Evolutionary conservation across 2,113 vertebrate genomes (phyloP).

Genomic region (Pseudopodoces humilis): DNA sequence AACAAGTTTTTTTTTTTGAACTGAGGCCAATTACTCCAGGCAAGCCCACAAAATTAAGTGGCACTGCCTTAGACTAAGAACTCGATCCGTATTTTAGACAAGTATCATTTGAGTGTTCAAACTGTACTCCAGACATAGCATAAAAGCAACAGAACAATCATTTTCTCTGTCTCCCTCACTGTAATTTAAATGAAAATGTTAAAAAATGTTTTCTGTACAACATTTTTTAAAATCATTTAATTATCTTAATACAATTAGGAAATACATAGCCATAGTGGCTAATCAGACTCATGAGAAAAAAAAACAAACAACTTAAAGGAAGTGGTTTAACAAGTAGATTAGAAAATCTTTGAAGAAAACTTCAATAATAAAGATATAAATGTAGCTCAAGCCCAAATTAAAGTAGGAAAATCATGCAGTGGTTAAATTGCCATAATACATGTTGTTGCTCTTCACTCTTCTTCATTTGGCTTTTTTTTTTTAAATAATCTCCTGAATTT

Average conservation of each 20-base stretch:
- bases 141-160: slow-evolving; percentile 38
- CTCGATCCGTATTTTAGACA: not conserved
- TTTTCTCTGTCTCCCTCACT: slow-evolving; percentile 23
- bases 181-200: slow-evolving; percentile 62
- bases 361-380: slow-evolving; percentile 49
- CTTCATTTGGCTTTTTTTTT: not conserved
- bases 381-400: slow-evolving; percentile 67
- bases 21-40: not conserved
- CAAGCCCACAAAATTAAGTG: not conserved
- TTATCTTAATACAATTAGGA: slow-evolving; percentile 38
- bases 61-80: not conserved
- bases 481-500: slow-evolving; percentile 56
- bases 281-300: slow-evolving; percentile 14
- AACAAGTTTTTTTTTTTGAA: not conserved
- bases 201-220: slow-evolving; percentile 53
- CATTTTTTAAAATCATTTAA: slow-evolving; percentile 52
- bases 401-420: slow-evolving; percentile 73
- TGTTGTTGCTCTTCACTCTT: slow-evolving; percentile 26
- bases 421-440: slow-evolving; percentile 78
- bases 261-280: not conserved
- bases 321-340: slow-evolving; percentile 51
- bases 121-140: not conserved
- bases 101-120: not conserved
- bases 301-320: not conserved
- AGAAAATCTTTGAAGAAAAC: slow-evolving; percentile 43